phyloP scores from a whole-genome alignment of 2,113 vertebrate species.

The Pseudorasbora parva region DNA sequence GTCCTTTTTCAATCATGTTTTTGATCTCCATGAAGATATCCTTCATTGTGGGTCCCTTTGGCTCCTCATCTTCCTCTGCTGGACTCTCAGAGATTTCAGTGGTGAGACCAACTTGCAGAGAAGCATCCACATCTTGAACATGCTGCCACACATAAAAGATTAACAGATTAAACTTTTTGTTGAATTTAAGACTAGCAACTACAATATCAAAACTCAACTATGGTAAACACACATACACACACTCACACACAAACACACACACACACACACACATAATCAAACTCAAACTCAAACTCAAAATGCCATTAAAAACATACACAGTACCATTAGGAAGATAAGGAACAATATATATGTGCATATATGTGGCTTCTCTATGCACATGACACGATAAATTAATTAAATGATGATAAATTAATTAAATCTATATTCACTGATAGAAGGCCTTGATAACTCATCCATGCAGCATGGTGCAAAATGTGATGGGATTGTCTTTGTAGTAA shows the following conservation, averaged over 20 bases:
- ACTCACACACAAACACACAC: not conserved
- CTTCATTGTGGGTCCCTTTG: conserved; percentile 53
- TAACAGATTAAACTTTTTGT: not conserved
- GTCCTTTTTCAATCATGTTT: conserved; percentile 50
- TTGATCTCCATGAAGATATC: conserved; percentile 64
- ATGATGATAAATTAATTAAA: not conserved
- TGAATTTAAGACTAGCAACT: not conserved
- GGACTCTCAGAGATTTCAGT: conserved; percentile 20
- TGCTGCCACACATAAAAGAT: conserved; percentile 28
- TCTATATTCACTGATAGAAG: not conserved
- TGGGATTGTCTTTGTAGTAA: not conserved
- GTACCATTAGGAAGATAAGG: not conserved
- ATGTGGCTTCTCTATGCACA: not conserved
- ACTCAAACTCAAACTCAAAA: conserved; percentile 1
- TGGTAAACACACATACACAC: too few species aligned
- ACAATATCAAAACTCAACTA: too few species aligned
- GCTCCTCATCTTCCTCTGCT: conserved; percentile 29
- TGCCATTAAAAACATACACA: not conserved
- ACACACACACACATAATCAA: not conserved
- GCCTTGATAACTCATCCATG: not conserved
- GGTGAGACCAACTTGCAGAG: not conserved
- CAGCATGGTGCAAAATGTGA: not conserved
- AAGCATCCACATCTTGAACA: not conserved
- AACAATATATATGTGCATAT: not conserved
- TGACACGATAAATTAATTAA: not conserved